Evolutionary conservation across 2,888 invertebrate genomes (phyloP), one percentile per base, ranked within the genome.

Genomic region (Drosophila seclusa): DNA sequence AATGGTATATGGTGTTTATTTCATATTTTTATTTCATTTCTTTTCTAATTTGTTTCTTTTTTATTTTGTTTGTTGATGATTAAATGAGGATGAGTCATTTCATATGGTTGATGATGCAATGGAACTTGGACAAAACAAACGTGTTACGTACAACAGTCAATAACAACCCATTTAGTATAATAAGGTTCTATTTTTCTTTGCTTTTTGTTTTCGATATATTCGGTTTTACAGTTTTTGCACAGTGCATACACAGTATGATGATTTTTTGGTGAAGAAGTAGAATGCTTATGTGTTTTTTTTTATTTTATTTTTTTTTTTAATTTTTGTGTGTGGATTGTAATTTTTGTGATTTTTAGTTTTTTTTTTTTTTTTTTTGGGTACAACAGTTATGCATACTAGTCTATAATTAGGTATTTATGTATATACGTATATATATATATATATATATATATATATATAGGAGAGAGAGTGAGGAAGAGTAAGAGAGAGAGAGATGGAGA

Each of bases 351-450:
- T 36, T 52, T 59, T 60, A 40, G 11, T 65, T 21, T 16, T 24
- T 34, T 57, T 45, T 8, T 50, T 0, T 31, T 10, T 32, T 11
- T 40, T 36, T 60, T 58, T 52, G 29, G 6, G 64, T 65, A 76
- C 76, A 78, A 78, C 77, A 78, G 78, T 78, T 78, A 78, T 78
- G 78, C 78, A 80, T 68, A 78, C 80, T 80, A 76, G 18, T 60
- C 57, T 55, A 60, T 52, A 65, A 36, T 31, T 54, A 55, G n/a
- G n/a, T 42, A 54, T 53, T 50, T 55, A 27, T 68, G 34, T 66
- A 53, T 66, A 67, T 38, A 45, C 24, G 66, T 31, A 73, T 45
- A 54, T 32, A 53, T 60, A 49, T 32, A 57, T 31, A 59, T 38
- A 60, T 52, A 55, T 49, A 45, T 45, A 63, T 67, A 57, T 69